phyloP scores from a whole-genome alignment of 2,888 invertebrate genomes.

The Cerastis rubricosa region DNA sequence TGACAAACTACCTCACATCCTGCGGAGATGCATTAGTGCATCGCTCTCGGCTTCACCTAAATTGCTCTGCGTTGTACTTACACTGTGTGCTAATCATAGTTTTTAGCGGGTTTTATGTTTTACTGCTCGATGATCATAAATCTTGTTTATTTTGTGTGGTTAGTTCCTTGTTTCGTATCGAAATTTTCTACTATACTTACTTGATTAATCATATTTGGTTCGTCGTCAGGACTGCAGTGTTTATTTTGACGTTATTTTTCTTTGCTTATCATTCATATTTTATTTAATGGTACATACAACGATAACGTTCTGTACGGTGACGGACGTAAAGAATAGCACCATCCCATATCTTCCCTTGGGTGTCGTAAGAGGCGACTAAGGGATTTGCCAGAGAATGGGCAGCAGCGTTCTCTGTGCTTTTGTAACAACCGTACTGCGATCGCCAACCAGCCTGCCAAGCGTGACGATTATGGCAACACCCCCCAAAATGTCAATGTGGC shows the following conservation, averaged over 20 bases:
- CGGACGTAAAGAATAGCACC: too few species aligned
- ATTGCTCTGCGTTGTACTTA: constrained; percentile 66
- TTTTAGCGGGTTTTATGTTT: constrained; percentile 50
- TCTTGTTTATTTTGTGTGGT: background rate
- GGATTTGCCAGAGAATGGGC: too few species aligned
- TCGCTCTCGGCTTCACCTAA: constrained; percentile 73
- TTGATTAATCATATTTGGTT: background rate
- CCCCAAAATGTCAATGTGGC: too few species aligned
- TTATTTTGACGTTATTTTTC: background rate
- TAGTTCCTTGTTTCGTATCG: background rate
- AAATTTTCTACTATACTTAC: background rate
- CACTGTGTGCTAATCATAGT: constrained; percentile 54
- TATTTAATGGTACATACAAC: background rate
- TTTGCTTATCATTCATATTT: background rate
- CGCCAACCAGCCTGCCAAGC: too few species aligned
- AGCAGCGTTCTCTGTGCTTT: too few species aligned
- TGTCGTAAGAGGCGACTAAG: too few species aligned
- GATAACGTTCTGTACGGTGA: too few species aligned
- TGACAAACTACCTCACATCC: constrained; percentile 80
- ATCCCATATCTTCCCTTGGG: too few species aligned
- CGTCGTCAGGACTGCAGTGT: background rate
- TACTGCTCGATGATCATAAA: constrained; percentile 10
- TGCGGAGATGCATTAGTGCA: constrained; percentile 75
- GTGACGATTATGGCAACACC: too few species aligned
- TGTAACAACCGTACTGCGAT: too few species aligned